Conservation (phyloP, 2,888 invertebrate genomes). For the Catocala nupta region DNA sequence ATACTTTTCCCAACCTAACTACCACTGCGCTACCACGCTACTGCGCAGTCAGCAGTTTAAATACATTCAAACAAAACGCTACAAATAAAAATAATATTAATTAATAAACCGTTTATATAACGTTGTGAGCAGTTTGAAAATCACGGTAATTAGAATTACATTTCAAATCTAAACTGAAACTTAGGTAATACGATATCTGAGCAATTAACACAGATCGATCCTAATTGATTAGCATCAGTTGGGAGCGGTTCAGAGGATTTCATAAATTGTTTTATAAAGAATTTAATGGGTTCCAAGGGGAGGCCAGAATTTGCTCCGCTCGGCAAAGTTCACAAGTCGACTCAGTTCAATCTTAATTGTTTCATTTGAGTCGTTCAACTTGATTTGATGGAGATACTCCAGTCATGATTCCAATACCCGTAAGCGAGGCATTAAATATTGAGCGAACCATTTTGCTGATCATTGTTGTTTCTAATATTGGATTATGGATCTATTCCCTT, state of each 20-base stretch:
- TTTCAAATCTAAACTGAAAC: conserved; percentile 25
- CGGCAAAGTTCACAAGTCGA: conserved; percentile 59
- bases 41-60: too few relatives aligned
- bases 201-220: conserved; percentile 53
- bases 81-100: too few relatives aligned
- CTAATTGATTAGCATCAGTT: conserved; percentile 59
- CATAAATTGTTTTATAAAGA: conserved; percentile 68
- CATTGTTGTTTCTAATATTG: conserved; percentile 48
- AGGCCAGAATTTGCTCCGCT: conserved; percentile 32
- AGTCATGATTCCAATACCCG: conserved; percentile 46
- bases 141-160: conserved; percentile 21
- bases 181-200: conserved; percentile 29
- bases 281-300: conserved; percentile 61
- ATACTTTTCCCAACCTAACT: too few relatives aligned
- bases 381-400: conserved; percentile 50
- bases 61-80: too few relatives aligned
- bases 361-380: conserved; percentile 56
- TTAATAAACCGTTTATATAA: too few relatives aligned
- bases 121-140: neutral
- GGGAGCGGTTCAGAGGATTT: conserved; percentile 43
- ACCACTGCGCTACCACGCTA: too few relatives aligned
- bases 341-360: conserved; percentile 66
- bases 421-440: conserved; percentile 52
- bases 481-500: conserved; percentile 33
- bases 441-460: conserved; percentile 51